phyloP scores from a whole-genome alignment of 2,888 invertebrate species.

The Margaritifera margaritifera region DNA sequence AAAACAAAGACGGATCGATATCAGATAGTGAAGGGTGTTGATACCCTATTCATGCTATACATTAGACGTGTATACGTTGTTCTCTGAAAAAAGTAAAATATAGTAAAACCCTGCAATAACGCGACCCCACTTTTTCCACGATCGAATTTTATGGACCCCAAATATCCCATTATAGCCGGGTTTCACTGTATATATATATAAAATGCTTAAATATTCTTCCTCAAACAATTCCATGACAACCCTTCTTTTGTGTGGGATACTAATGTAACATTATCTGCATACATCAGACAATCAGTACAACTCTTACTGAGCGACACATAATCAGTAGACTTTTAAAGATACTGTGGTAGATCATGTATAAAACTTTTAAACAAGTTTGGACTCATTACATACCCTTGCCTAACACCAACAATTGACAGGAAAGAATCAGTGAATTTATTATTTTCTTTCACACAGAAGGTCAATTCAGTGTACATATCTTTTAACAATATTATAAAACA shows the following conservation, averaged over 20 bases:
- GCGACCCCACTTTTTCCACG: too few species aligned
- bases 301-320: neutral
- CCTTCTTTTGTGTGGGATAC: neutral
- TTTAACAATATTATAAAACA: constrained; percentile 6
- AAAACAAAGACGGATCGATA: too few species aligned
- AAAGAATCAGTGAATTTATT: neutral
- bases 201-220: too few species aligned
- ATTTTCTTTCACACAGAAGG: neutral
- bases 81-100: too few species aligned
- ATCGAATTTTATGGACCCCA: too few species aligned
- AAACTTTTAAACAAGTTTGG: constrained; percentile 1
- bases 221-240: neutral
- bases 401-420: neutral
- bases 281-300: neutral
- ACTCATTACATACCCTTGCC: constrained; percentile 1
- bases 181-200: too few species aligned
- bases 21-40: too few species aligned
- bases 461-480: neutral
- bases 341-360: neutral
- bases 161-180: too few species aligned
- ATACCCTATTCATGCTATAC: too few species aligned
- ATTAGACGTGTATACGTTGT: too few species aligned
- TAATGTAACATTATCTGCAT: constrained; percentile 2
- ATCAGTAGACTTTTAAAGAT: neutral
- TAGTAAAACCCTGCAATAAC: too few species aligned